Conservation (phyloP, 2,797 vertebrate species). For the Smutsia temminckii region DNA sequence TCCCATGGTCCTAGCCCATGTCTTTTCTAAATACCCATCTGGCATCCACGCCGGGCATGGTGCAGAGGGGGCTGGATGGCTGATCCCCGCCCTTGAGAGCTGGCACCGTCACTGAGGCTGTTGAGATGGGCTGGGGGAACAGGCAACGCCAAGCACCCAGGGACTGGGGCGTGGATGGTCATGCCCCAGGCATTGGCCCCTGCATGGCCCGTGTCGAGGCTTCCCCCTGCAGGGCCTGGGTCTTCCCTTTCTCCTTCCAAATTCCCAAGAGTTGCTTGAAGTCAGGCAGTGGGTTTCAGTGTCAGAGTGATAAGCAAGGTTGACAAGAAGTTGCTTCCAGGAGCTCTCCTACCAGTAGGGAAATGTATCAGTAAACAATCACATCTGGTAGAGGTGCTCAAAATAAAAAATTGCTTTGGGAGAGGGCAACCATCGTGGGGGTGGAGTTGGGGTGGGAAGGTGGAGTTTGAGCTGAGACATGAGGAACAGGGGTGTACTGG, state of each 20-base stretch:
- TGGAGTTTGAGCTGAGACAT: background rate
- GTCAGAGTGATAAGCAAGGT: background rate
- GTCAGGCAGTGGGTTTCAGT: background rate
- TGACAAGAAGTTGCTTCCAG: background rate
- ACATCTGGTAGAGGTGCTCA: too few relatives aligned
- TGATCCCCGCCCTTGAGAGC: background rate
- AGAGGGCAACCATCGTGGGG: background rate
- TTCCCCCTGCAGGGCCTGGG: background rate
- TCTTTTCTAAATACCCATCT: background rate
- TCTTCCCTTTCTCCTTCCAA: background rate
- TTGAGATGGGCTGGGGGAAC: background rate
- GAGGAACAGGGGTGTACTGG: background rate
- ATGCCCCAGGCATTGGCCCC: background rate
- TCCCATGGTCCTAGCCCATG: fast-evolving
- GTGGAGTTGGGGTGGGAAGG: fast-evolving
- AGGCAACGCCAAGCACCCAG: fast-evolving
- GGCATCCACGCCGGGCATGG: background rate
- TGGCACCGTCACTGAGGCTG: background rate
- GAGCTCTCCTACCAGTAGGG: too few relatives aligned
- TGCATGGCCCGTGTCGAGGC: fast-evolving
- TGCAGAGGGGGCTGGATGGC: background rate
- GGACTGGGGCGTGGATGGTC: background rate
- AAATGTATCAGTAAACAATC: fast-evolving
- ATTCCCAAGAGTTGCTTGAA: background rate
- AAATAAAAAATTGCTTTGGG: background rate